Base-by-base conservation (phyloP, 2,113 vertebrate species). In the Pogona vitticeps region DNA sequence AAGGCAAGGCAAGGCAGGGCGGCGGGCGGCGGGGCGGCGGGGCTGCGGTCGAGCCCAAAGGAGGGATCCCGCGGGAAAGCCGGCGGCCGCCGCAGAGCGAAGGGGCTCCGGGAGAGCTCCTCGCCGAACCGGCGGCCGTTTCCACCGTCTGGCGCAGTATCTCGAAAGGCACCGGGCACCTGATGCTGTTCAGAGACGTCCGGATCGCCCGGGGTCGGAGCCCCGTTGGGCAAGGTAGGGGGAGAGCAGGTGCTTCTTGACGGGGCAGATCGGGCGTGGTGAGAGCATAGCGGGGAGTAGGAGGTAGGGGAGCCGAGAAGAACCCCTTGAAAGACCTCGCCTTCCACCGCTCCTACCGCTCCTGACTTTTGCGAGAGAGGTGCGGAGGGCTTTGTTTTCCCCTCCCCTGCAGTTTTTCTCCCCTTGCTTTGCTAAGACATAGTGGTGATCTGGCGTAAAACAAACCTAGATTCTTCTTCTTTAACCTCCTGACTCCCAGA, bases 191-290 rank as follows among this genome's bases (percentile, higher is more conserved):
- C 72, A 42, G 52, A 80, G n/a, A 17, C 31, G 61, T 2, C 17
- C 56, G 17, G 0, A 15, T 2, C 70, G 81, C 87, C 87, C 87
- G 72, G 81, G 84, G 79, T 46, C 90, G 9, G 71, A 85, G 68
- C 67, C 70, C 61, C 36, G 20, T 21, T 17, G 73, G 40, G 46
- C 26, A 15, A 46, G 46, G 10, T 31, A 4, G 83, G 59, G 82
- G 31, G 59, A 68, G 76, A 75, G 65, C 72, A 67, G 21, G 79
- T 65, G 17, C 36, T 75, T 40, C 33, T 15, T 61, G 71, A 80
- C 36, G 23, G 21, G 68, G 33, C 13, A n/a, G 59, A 61, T 26
- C 23, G n/a, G 15, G 36, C 23, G 33, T 12, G 18, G 71, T 76
- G 42, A 65, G 67, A 85, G 70, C 28, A 68, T 40, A 26, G 33